Evolutionary conservation across 2,888 invertebrate genomes (phyloP).

Genomic region (Sarcophaga subvicina): DNA sequence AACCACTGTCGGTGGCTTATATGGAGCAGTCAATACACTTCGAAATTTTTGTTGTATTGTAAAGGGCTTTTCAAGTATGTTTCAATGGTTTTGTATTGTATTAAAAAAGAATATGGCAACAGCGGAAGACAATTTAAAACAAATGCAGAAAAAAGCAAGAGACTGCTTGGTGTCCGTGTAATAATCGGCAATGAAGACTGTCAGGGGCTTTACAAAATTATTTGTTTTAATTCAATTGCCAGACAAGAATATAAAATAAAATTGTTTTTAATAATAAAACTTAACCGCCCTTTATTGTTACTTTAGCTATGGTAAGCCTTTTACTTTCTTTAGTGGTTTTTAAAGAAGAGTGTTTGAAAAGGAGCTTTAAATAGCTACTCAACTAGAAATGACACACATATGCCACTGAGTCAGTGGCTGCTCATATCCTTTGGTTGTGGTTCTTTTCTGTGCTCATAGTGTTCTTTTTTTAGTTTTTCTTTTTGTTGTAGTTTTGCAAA

Average conservation of each 20-base stretch:
- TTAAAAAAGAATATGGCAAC: background rate
- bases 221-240: background rate
- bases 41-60: constrained; percentile 13
- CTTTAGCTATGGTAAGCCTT: background rate
- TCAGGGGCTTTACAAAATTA: background rate
- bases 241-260: too few relatives aligned
- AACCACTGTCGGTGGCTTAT: background rate
- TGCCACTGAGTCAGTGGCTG: constrained; percentile 53
- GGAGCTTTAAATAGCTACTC: constrained; percentile 6
- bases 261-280: too few relatives aligned
- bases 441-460: constrained; percentile 27
- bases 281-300: too few relatives aligned
- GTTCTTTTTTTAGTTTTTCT: constrained; percentile 3
- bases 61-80: background rate
- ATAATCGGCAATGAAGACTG: background rate
- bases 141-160: too few relatives aligned
- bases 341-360: background rate
- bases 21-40: constrained; percentile 25
- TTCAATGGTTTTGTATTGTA: background rate
- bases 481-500: constrained; percentile 57
- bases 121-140: background rate
- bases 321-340: background rate
- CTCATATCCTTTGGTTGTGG: constrained; percentile 24
- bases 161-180: background rate
- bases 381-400: constrained; percentile 65